Conservation (phyloP, 2,113 vertebrate genomes). For the Eubucco bourcierii region DNA sequence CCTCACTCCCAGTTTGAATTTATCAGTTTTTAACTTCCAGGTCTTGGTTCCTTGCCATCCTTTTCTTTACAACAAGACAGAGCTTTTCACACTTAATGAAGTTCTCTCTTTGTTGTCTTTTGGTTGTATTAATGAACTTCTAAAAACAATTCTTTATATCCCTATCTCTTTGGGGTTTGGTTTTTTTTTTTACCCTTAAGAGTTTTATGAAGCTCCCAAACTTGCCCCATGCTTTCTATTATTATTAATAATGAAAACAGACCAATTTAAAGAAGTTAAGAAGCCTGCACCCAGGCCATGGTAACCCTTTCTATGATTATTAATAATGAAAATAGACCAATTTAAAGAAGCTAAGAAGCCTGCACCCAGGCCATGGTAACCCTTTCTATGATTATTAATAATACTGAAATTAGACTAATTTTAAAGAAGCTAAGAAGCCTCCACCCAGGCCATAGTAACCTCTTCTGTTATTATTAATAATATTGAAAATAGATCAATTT, state of each 20-base stretch:
- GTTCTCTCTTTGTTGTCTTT: background rate
- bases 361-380: too few relatives aligned
- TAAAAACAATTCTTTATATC: background rate
- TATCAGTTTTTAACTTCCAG: background rate
- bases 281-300: too few relatives aligned
- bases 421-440: too few relatives aligned
- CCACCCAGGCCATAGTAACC: too few relatives aligned
- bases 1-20: background rate
- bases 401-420: too few relatives aligned
- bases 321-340: too few relatives aligned
- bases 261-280: background rate
- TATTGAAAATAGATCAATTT: too few relatives aligned
- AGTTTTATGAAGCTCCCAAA: background rate
- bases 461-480: too few relatives aligned
- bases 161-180: background rate
- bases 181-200: background rate
- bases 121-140: background rate
- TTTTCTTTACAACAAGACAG: background rate
- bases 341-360: too few relatives aligned
- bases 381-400: too few relatives aligned
- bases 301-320: too few relatives aligned
- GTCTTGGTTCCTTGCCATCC: background rate
- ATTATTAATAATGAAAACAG: background rate
- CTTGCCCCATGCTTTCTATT: background rate
- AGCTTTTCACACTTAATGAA: background rate